These are phyloP conservation scores for Listronotus bonariensis DNA, from an alignment of 1,140 invertebrate species.

Conservation along the genomic window DNA sequence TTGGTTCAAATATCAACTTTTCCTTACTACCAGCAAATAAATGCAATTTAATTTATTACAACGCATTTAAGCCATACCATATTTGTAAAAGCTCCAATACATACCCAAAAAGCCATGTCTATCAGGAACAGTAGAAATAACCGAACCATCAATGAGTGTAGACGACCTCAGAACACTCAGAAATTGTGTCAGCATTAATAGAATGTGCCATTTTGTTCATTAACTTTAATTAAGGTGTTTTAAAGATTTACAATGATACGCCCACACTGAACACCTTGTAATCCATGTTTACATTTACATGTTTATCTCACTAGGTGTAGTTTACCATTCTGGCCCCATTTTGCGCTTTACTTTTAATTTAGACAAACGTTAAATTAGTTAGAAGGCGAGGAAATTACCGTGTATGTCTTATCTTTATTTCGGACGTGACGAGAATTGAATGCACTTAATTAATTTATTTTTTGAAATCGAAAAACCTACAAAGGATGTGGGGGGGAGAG, in stretches of 20 bases:
- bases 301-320: conserved; percentile 14
- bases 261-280: conserved; percentile 9
- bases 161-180: conserved; percentile 67
- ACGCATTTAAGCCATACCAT: too few species aligned
- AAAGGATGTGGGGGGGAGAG: neutral
- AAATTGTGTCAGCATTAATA: conserved; percentile 60
- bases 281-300: conserved; percentile 22
- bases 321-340: conserved; percentile 8
- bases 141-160: conserved; percentile 63
- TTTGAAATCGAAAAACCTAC: conserved; percentile 14
- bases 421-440: conserved; percentile 15
- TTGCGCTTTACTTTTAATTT: conserved; percentile 2
- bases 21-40: too few species aligned
- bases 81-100: conserved; percentile 3
- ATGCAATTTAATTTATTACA: too few species aligned
- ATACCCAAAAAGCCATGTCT: conserved; percentile 84
- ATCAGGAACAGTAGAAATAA: conserved; percentile 79
- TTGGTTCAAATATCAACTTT: too few species aligned
- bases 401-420: conserved; percentile 10
- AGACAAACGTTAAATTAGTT: neutral
- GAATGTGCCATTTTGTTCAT: conserved; percentile 44
- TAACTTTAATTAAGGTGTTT: neutral
- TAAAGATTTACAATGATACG: neutral
- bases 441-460: conserved; percentile 16
- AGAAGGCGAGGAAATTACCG: neutral